Percentiles rank a stretch among this genome's conserved stretches.
phyloP scores from a whole-genome alignment of 2,113 vertebrate genomes.

The Sinosuthora webbiana region DNA sequence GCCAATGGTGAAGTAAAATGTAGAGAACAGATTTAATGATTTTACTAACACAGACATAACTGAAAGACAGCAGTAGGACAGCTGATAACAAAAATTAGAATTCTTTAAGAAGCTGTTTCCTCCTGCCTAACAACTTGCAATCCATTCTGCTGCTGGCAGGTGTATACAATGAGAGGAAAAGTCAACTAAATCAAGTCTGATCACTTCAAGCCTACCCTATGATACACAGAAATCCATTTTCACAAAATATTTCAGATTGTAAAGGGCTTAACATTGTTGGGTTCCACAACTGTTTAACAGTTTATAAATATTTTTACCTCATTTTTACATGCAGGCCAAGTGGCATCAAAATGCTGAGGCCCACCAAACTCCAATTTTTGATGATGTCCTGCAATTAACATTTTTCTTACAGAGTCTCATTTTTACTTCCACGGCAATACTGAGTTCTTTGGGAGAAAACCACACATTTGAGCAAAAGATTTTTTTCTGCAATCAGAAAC shows the following conservation, averaged over 20 bases:
- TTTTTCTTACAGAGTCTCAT: rapidly evolving
- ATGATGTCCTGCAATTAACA: neutral
- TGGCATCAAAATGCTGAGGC: neutral
- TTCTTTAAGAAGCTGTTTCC: neutral
- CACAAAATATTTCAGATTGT: neutral
- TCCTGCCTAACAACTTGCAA: neutral
- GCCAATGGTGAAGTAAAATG: neutral
- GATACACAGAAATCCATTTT: neutral
- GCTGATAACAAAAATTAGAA: neutral
- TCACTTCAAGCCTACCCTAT: neutral
- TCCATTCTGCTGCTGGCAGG: neutral
- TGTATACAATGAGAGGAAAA: neutral
- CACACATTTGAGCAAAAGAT: neutral
- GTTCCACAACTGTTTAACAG: neutral
- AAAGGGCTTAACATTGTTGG: neutral
- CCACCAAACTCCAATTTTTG: neutral
- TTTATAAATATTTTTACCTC: neutral
- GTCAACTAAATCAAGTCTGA: neutral
- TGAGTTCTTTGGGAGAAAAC: neutral
- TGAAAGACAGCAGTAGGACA: neutral
- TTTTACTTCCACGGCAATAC: neutral
- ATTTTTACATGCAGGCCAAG: neutral
- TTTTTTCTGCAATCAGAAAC: neutral
- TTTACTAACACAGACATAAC: neutral
- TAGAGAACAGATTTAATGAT: neutral